Evolutionary conservation across 2,888 invertebrate species (phyloP), one percentile per base, ranked within the genome.

Genomic region (Mimas tiliae): DNA sequence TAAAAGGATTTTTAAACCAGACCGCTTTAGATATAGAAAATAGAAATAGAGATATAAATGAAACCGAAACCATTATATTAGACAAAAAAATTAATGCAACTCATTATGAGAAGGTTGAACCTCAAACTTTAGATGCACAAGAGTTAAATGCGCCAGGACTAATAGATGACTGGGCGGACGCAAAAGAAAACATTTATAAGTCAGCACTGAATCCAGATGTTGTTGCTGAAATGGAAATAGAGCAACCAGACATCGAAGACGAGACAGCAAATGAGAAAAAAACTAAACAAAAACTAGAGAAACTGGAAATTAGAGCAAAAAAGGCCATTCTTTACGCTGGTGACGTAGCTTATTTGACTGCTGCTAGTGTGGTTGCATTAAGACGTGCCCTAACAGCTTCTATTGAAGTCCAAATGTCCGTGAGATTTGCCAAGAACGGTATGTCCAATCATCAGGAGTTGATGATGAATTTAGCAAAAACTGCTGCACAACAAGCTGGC

Each of bases 391-490:
- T 93, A 34, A 93, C 93, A 8, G 93, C 93, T 4, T 93, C 93
- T 0, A 92, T 93, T 38, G 93, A 93, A 76, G 93, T 93, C 1
- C 86, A 90, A 69, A 93, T 93, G 93, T 92, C 93, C 11, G 90
- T 93, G 0, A 86, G 79, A 65, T 90, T 87, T 67, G 93, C 93
- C 19, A 91, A 89, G 70, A 91, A 87, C 69, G 92, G 92, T 6
- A 90, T 92, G 92, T 86, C 90, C 0, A 91, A 91, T 74, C 92
- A 93, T 69, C 91, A 91, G 72, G 92, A 93, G 55, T 74, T 93
- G 65, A 93, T 93, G 93, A 92, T 92, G 93, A 93, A 92, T 78
- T 82, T 93, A 65, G 93, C 93, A 0, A 93, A 90, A 69, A 92
- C 93, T 7, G 93, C 93, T 16, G 93, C 93, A 7, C 93, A 93